Percentiles rank a stretch among this genome's conserved stretches.
Conservation (phyloP, 2,113 vertebrate species). For the Melanocharis versteri region DNA sequence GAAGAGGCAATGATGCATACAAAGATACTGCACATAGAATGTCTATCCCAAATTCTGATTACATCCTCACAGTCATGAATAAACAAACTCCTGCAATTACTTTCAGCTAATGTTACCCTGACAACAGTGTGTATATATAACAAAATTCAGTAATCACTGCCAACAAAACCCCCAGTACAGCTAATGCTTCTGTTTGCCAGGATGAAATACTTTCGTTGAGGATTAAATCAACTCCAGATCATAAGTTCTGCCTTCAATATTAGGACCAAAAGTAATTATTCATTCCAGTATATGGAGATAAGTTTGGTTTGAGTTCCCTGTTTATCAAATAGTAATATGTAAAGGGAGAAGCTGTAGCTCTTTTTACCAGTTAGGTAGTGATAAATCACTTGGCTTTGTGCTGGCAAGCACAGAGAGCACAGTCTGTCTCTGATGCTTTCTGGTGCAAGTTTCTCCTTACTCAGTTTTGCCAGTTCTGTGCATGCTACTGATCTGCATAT, state of each 20-base stretch:
- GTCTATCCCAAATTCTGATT: neutral
- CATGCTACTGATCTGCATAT: neutral
- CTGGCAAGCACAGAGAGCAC: neutral
- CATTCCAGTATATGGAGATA: neutral
- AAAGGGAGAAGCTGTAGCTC: neutral
- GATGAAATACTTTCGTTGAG: slow-evolving; percentile 25
- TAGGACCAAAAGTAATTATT: neutral
- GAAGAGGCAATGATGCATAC: neutral
- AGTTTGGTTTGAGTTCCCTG: neutral
- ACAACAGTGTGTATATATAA: slow-evolving; percentile 31
- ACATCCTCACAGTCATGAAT: neutral
- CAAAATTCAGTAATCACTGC: slow-evolving; percentile 25
- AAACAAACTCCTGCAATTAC: slow-evolving; percentile 23
- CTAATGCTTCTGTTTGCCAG: neutral
- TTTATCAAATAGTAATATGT: neutral
- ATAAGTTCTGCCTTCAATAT: neutral
- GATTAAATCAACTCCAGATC: slow-evolving; percentile 13
- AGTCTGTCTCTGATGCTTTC: neutral
- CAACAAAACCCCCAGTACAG: neutral
- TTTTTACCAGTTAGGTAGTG: neutral
- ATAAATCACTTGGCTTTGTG: neutral
- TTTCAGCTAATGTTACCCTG: slow-evolving; percentile 28
- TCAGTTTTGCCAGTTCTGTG: neutral
- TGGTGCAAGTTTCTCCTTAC: neutral
- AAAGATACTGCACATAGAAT: neutral